phyloP scores from a whole-genome alignment of 2,113 vertebrate species.

The Dasyprocta punctata region DNA sequence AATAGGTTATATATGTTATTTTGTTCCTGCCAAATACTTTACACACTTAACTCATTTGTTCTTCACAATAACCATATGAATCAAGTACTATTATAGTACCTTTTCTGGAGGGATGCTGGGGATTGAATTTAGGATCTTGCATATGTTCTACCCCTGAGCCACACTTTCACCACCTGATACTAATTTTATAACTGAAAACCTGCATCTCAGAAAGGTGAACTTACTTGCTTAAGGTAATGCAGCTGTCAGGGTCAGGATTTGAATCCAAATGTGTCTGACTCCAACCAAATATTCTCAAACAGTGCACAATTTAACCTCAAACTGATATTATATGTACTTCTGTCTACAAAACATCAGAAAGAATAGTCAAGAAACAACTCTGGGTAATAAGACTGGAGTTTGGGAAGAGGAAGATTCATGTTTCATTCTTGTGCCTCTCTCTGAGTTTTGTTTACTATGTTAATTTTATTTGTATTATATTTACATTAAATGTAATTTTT shows the following conservation, averaged over 20 bases:
- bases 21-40: neutral
- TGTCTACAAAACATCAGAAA: neutral
- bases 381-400: neutral
- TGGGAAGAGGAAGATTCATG: neutral
- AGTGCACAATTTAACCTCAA: neutral
- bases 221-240: neutral
- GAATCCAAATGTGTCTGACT: slow-evolving; percentile 24
- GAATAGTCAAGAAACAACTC: slow-evolving; percentile 22
- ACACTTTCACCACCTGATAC: neutral
- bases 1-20: neutral
- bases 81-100: neutral
- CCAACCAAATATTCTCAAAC: neutral
- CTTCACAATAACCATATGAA: neutral
- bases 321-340: neutral
- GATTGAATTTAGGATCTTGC: neutral
- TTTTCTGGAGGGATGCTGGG: too few species aligned
- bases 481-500: neutral
- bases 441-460: neutral
- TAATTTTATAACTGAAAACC: neutral
- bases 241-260: neutral
- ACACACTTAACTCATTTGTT: neutral
- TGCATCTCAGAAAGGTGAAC: slow-evolving; percentile 32
- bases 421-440: slow-evolving; percentile 11
- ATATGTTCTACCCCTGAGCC: neutral
- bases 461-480: neutral